Percentiles rank a stretch among this genome's conserved stretches.
Evolutionary conservation across 2,113 vertebrate species (phyloP).

Genomic region (Cyrtonyx montezumae): DNA sequence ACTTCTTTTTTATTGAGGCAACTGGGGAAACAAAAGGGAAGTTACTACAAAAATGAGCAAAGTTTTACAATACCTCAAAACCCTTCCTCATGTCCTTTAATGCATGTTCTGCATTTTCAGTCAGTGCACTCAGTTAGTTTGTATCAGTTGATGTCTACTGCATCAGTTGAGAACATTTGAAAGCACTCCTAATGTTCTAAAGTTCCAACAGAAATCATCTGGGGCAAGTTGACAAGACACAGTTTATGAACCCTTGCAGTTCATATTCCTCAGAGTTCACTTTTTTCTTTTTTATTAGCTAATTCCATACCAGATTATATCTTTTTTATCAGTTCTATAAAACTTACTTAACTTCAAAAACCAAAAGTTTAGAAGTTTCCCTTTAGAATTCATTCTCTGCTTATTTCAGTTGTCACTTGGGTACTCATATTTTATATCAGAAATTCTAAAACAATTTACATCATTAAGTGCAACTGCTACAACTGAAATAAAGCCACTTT

Average conservation of each 20-base stretch:
- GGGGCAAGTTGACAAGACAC: not conserved
- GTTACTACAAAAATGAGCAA: not conserved
- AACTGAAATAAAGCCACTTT: not conserved
- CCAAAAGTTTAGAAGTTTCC: not conserved
- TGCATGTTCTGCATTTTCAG: not conserved
- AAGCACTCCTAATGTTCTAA: not conserved
- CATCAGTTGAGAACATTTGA: not conserved
- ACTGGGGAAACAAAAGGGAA: not conserved
- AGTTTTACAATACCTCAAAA: not conserved
- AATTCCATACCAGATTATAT: not conserved
- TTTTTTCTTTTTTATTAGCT: not conserved
- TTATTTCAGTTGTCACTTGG: not conserved
- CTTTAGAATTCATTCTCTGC: not conserved
- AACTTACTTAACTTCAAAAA: not conserved
- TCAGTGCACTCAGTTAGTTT: not conserved
- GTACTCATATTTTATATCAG: not conserved
- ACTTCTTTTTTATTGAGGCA: conserved; percentile 20
- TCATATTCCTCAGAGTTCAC: not conserved
- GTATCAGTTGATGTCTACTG: not conserved
- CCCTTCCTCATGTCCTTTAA: not conserved
- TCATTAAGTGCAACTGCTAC: not conserved
- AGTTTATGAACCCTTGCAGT: not conserved
- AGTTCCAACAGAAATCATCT: not conserved
- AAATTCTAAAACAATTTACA: not conserved
- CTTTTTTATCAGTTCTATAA: not conserved